Evolutionary conservation across 2,797 vertebrate genomes (phyloP), one percentile per base, ranked within the genome.

Genomic region (Propithecus perrieri): DNA sequence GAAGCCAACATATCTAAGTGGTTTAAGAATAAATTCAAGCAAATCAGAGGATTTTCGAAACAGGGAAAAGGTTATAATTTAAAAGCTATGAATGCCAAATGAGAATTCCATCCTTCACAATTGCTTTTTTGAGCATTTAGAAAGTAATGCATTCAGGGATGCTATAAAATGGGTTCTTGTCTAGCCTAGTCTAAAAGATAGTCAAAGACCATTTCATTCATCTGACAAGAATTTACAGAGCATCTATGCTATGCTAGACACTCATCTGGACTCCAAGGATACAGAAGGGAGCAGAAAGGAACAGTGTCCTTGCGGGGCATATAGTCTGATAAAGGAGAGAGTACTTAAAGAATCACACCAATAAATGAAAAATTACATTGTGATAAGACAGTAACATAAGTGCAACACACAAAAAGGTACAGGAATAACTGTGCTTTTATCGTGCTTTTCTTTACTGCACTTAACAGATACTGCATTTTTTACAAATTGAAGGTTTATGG

Each of bases 31-130:
- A 88, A 65, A 85, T 74, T 91, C 71, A 85, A 84, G 61, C 35
- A 95, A 94, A 61, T 83, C 63, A 79, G 87, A 93, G 11, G 24
- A 85, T 83, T 95, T 65, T 91, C 48, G 80, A 88, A 86, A 85
- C 65, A 53, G 24, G n/a, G 4, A 24, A 59, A 85, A 72, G 33
- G 30, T 22, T 43, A 38, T 43, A 50, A 89, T 41, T 78, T 90
- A 35, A 93, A 89, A 69, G 59, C 50, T 26, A 84, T 17, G 63
- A 61, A n/a, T 59, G 35, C 78, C 86, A 74, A 59, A 89, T 38
- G 41, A 63, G 22, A 89, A 85, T 81, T 33, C 30, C 14, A 72
- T 80, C 53, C n/a, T 90, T 87, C 75, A 94, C 3, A 93, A 53
- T 30, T 92, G 12, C 24, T 69, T 14, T 50, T 79, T 38, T 81